Conservation (phyloP, 2,888 invertebrate species). For the Cataglyphis livida region DNA sequence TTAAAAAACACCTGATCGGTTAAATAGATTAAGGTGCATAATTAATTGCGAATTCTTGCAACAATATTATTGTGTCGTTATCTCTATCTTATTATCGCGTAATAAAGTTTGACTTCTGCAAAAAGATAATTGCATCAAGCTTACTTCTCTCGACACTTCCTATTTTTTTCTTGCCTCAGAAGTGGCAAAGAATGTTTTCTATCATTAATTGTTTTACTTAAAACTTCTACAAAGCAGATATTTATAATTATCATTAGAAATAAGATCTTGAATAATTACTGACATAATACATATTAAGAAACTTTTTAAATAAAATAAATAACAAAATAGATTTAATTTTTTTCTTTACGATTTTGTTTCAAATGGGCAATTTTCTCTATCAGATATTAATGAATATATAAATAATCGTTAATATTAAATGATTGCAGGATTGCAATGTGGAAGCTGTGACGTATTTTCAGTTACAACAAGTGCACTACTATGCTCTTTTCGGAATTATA, state of each 20-base stretch:
- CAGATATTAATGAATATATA: background rate
- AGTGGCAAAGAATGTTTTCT: background rate
- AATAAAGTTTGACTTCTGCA: background rate
- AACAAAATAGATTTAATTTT: background rate
- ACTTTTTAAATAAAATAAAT: background rate
- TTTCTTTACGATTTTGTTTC: background rate
- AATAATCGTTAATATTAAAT: background rate
- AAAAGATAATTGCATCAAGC: background rate
- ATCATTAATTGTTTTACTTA: background rate
- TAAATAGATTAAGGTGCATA: background rate
- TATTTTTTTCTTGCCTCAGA: background rate
- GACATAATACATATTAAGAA: background rate
- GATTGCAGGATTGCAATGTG: slow-evolving; percentile 71
- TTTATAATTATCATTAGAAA: background rate
- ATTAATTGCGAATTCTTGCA: background rate
- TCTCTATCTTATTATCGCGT: background rate
- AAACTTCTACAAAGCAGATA: background rate
- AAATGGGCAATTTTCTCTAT: background rate
- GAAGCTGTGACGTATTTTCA: slow-evolving; percentile 76
- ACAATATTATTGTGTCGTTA: background rate
- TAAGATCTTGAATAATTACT: background rate
- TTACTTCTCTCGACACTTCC: background rate
- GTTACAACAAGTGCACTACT: slow-evolving; percentile 67
- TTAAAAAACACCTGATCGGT: background rate
- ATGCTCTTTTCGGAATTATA: slow-evolving; percentile 69